Evolutionary conservation across 2,888 invertebrate species (phyloP), one percentile per base, ranked within the genome.

Genomic region (Tolmerus cingulatus): DNA sequence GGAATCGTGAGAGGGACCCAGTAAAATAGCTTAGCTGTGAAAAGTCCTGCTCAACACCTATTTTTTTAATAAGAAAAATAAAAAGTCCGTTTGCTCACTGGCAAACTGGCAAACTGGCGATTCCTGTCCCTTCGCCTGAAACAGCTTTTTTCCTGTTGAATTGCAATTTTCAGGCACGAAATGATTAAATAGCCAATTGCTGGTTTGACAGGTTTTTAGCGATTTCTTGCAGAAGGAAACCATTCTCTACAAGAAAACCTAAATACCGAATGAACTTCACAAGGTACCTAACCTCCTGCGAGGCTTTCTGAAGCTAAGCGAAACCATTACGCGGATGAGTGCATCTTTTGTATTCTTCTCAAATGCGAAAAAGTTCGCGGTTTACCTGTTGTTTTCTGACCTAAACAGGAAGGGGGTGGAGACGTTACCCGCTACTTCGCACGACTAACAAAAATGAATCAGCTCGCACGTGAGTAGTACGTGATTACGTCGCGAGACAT

Each of bases 11-110:
- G 66, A 74, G 74, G 30, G 74, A 85, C 43, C 23, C 85, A n/a
- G 74, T 74, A 74, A 85, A 74, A 74, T 85, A 85, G 85, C 85
- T 74, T 85, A 74, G 85, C 57, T 85, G 85, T 74, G 74, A 85
- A 85, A 85, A 85, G 27, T 40, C 76, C 66, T 66, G 27, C 9
- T 76, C 16, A 57, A 37, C 37, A 82, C 85, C 74, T 84, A n/a
- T 85, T 40, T 43, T 82, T 57, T 66, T 66, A 66, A 66, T 66
- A 66, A 66, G 8, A 66, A 19, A 27, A 30, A 30, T 30, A 30
- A 23, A 66, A 23, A 34, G 43, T 30, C 2, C 46, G n/a, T 85
- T 74, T 43, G 74, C 40, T 23, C n/a, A 46, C 55, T 3, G 5
- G 85, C 74, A 40, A 85, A 46, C 55, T 3, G 5, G 85, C 74